A percentile compares a stretch with the other conserved stretches of the same genome.
Conservation (phyloP, 2,888 invertebrate genomes). For the Drosophila paranaensis region DNA sequence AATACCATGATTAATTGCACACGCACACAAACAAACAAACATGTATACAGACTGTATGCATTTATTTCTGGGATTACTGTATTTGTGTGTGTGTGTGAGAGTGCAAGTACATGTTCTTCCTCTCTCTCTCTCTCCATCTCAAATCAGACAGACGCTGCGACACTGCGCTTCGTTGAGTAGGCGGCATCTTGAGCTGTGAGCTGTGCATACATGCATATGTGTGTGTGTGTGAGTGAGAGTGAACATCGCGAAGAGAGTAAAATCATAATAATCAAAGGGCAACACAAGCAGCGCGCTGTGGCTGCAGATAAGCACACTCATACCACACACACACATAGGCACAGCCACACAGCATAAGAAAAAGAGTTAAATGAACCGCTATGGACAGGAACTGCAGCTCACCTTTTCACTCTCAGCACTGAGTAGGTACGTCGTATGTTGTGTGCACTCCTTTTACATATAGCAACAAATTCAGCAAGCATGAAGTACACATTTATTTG, state of each 20-base stretch:
- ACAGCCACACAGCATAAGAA: not conserved
- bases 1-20: slow-evolving; percentile 62
- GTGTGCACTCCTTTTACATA: slow-evolving; percentile 8
- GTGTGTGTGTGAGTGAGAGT: slow-evolving; percentile 14
- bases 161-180: slow-evolving; percentile 48
- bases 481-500: slow-evolving; percentile 26
- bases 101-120: slow-evolving; percentile 24
- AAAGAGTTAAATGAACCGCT: slow-evolving; percentile 49
- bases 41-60: slow-evolving; percentile 30
- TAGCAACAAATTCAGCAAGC: slow-evolving; percentile 29
- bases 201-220: not conserved
- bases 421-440: slow-evolving; percentile 5
- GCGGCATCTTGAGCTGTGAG: slow-evolving; percentile 56
- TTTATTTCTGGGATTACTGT: slow-evolving; percentile 30
- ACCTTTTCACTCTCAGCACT: slow-evolving; percentile 25
- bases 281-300: slow-evolving; percentile 15
- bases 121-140: slow-evolving; percentile 13
- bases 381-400: slow-evolving; percentile 28
- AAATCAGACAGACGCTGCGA: slow-evolving; percentile 44
- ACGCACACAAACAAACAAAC: slow-evolving; percentile 2
- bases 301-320: slow-evolving; percentile 50
- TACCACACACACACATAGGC: slow-evolving; percentile 22
- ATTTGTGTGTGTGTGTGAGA: slow-evolving; percentile 16
- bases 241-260: slow-evolving; percentile 33
- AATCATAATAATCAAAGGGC: slow-evolving; percentile 62